phyloP scores from a whole-genome alignment of 2,797 vertebrate genomes.

The Alauda arvensis region DNA sequence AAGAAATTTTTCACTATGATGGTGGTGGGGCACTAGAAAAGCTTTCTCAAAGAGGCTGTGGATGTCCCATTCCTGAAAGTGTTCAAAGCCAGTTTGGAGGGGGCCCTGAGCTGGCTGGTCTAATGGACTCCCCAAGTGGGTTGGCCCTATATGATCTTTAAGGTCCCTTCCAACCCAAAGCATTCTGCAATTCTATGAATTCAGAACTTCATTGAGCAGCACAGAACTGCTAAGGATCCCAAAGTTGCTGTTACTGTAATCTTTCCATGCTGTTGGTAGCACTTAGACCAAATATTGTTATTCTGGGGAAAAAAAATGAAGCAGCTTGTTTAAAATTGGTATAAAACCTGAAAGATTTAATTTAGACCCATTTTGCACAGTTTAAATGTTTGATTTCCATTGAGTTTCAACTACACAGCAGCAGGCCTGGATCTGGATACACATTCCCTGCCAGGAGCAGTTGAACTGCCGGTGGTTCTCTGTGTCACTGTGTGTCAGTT shows the following conservation, averaged over 20 bases:
- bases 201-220: not conserved
- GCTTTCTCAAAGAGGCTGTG: not conserved
- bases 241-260: not conserved
- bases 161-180: not conserved
- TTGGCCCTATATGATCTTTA: not conserved
- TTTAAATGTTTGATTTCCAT: not conserved
- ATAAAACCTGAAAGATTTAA: not conserved
- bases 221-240: not conserved
- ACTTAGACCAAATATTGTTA: not conserved
- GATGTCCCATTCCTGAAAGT: not conserved
- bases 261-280: not conserved
- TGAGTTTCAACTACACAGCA: not conserved
- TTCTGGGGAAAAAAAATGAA: not conserved
- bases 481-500: not conserved
- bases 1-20: not conserved
- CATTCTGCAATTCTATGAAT: not conserved
- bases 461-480: not conserved
- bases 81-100: not conserved
- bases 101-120: not conserved
- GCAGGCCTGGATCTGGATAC: not conserved
- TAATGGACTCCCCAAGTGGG: no score
- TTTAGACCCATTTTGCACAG: not conserved
- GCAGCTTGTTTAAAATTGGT: not conserved
- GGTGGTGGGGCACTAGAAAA: not conserved
- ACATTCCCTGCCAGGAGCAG: not conserved